phyloP scores from a whole-genome alignment of 2,888 invertebrate species.

The Reticulitermes lucifugus region DNA sequence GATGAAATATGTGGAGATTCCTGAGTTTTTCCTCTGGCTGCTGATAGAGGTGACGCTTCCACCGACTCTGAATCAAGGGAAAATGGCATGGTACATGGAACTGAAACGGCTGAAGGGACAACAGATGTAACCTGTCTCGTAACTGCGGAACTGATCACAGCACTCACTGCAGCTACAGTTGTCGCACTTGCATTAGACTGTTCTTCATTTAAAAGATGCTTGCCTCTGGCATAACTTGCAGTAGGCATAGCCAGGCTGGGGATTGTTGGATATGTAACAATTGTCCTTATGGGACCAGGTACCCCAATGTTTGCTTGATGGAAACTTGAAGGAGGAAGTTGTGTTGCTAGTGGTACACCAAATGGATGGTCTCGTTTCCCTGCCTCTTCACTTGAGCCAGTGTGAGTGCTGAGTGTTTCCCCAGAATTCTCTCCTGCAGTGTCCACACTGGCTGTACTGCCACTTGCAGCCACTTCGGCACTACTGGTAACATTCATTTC shows the following conservation, averaged over 20 bases:
- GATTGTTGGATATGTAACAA: slow-evolving; percentile 53
- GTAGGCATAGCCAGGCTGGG: slow-evolving; percentile 65
- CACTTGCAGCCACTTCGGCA: neutral
- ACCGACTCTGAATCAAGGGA: neutral
- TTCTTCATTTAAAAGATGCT: neutral
- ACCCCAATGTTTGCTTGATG: slow-evolving; percentile 60
- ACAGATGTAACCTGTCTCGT: slow-evolving; percentile 52
- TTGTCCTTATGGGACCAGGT: slow-evolving; percentile 56
- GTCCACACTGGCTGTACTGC: neutral
- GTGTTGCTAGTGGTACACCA: slow-evolving; percentile 52
- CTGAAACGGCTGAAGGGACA: slow-evolving; percentile 52
- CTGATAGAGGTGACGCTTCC: neutral
- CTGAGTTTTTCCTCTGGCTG: neutral
- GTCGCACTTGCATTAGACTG: neutral
- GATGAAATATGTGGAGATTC: neutral
- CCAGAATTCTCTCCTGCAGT: neutral
- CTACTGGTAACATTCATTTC: neutral
- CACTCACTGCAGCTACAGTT: neutral
- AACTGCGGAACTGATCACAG: slow-evolving; percentile 38
- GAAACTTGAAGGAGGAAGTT: slow-evolving; percentile 59
- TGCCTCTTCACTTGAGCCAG: slow-evolving; percentile 8
- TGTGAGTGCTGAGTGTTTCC: neutral
- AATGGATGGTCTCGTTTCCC: slow-evolving; percentile 20
- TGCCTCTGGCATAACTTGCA: slow-evolving; percentile 56
- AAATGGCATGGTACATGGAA: neutral